phyloP scores from a whole-genome alignment of 1,140 invertebrate genomes.

The Protaetia brevitarsis region DNA sequence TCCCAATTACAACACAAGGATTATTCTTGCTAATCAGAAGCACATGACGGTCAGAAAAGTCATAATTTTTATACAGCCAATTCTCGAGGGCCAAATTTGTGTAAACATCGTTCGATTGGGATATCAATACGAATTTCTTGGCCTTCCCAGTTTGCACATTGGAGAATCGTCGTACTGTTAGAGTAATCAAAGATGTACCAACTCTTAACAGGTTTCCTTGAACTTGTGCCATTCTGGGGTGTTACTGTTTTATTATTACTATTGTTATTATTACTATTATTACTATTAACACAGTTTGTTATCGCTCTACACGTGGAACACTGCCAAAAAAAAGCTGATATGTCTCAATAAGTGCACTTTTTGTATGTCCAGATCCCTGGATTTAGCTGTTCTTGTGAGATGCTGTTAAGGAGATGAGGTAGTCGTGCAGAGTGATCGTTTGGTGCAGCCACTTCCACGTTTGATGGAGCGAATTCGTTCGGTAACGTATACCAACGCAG shows the following conservation, averaged over 20 bases:
- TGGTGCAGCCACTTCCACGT: slow-evolving; percentile 92
- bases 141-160: slow-evolving; percentile 22
- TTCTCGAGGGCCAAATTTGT: slow-evolving; percentile 92
- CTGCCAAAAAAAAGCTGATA: slow-evolving; percentile 31
- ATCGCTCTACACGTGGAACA: slow-evolving; percentile 4
- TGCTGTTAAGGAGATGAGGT: slow-evolving; percentile 73
- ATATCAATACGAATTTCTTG: slow-evolving; percentile 83
- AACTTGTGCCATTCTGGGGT: slow-evolving; percentile 41
- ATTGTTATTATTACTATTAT: neutral
- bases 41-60: slow-evolving; percentile 77
- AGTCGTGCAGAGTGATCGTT: slow-evolving; percentile 80
- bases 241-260: neutral
- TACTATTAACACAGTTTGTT: neutral
- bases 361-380: neutral
- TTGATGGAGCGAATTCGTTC: slow-evolving; percentile 79
- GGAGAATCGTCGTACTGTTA: slow-evolving; percentile 4
- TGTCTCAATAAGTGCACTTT: slow-evolving; percentile 30
- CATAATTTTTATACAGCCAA: slow-evolving; percentile 85
- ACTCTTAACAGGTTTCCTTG: slow-evolving; percentile 34
- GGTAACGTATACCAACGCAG: slow-evolving; percentile 80
- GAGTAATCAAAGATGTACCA: slow-evolving; percentile 23
- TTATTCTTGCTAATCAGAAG: slow-evolving; percentile 89
- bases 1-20: slow-evolving; percentile 91
- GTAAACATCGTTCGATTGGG: slow-evolving; percentile 84
- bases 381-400: slow-evolving; percentile 61